phyloP scores from a whole-genome alignment of 2,888 invertebrate genomes.

The Oxycera nigricornis region DNA sequence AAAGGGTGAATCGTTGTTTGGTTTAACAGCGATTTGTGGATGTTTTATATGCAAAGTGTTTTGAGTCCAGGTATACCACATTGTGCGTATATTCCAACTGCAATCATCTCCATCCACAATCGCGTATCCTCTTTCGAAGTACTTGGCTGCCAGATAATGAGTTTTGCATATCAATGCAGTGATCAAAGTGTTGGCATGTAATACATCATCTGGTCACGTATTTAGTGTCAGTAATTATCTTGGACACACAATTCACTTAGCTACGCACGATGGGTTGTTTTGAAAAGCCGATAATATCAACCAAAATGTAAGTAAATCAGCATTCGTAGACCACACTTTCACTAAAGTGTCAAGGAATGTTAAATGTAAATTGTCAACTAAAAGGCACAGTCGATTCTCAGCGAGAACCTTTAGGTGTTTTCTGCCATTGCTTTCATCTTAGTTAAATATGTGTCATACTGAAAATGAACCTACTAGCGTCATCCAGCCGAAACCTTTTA shows the following conservation, averaged over 20 bases:
- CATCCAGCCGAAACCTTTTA: too few relatives aligned
- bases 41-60: constrained; percentile 24
- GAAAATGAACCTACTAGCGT: too few relatives aligned
- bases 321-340: too few relatives aligned
- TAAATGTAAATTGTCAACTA: too few relatives aligned
- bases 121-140: constrained; percentile 46
- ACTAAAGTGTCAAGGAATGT: too few relatives aligned
- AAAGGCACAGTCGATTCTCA: too few relatives aligned
- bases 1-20: constrained; percentile 23
- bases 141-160: constrained; percentile 38
- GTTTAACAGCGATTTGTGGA: constrained; percentile 27
- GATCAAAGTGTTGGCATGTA: constrained; percentile 41
- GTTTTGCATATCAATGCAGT: constrained; percentile 43
- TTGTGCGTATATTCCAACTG: constrained; percentile 18
- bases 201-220: constrained; percentile 31
- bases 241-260: constrained; percentile 32
- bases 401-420: too few relatives aligned
- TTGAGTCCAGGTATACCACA: constrained; percentile 1
- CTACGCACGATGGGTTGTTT: constrained; percentile 38
- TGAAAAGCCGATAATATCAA: constrained; percentile 7
- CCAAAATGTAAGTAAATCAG: neutral
- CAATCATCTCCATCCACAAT: constrained; percentile 10
- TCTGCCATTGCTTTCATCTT: too few relatives aligned
- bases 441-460: too few relatives aligned
- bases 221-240: constrained; percentile 39